These are phyloP conservation scores for Ptycholaimellus sp. DNA, from an alignment of 2,888 invertebrate genomes.

Conservation along the genomic window DNA sequence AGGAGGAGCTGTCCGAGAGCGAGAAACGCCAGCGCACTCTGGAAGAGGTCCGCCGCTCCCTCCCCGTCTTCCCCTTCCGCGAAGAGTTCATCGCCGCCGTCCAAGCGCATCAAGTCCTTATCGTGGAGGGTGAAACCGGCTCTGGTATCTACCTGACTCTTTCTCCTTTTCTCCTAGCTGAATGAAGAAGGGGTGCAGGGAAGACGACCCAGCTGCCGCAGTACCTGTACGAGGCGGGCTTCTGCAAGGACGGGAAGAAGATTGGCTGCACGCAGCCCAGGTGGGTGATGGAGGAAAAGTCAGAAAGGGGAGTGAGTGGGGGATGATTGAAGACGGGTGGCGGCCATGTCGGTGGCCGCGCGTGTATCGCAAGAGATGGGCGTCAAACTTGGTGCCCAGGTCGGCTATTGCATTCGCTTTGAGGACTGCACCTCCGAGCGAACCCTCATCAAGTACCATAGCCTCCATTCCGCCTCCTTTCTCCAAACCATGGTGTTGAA, in stretches of 20 bases:
- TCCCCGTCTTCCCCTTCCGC: constrained; percentile 78
- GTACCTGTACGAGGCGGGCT: constrained; percentile 34
- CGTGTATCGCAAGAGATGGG: constrained; percentile 93
- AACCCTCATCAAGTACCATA: constrained; percentile 80
- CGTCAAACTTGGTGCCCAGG: constrained; percentile 57
- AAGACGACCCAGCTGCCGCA: constrained; percentile 39
- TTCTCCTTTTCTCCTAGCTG: constrained; percentile 19
- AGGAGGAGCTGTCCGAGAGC: constrained; percentile 1
- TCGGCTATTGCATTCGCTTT: constrained; percentile 62
- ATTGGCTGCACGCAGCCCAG: constrained; percentile 93
- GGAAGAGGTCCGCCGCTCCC: constrained; percentile 64
- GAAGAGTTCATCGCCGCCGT: constrained; percentile 70
- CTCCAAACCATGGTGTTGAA: too few relatives aligned
- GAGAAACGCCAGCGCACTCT: constrained; percentile 37
- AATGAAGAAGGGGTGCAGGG: constrained; percentile 45
- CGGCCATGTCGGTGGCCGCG: constrained; percentile 97
- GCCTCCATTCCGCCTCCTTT: too few relatives aligned
- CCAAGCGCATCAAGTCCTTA: constrained; percentile 34
- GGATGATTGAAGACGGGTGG: too few relatives aligned
- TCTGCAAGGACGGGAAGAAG: constrained; percentile 44
- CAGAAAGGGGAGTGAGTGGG: too few relatives aligned
- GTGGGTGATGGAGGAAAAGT: too few relatives aligned
- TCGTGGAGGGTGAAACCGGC: constrained; percentile 4
- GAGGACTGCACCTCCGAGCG: constrained; percentile 96
- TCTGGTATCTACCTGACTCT: constrained; percentile 4